Evolutionary conservation across 2,113 vertebrate genomes (phyloP).

Genomic region (Hydropotes inermis): DNA sequence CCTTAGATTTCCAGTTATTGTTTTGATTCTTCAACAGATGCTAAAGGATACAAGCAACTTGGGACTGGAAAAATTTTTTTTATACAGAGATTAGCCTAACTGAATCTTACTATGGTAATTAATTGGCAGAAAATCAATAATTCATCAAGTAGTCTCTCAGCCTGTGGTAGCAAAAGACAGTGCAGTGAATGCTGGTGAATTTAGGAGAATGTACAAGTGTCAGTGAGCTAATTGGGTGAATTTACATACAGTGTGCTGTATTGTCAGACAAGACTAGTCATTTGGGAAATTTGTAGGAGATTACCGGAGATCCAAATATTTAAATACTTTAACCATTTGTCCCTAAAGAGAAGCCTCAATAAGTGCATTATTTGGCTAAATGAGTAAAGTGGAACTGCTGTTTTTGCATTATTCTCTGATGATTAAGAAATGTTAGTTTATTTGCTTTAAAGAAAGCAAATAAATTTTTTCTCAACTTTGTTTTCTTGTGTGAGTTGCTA

Average conservation of each 20-base stretch:
- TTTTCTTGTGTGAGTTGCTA: neutral
- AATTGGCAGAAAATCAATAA: constrained; percentile 58
- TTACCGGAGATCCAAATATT: neutral
- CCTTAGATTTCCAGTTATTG: constrained; percentile 13
- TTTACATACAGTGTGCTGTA: neutral
- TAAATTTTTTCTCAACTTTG: neutral
- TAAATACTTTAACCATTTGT: neutral
- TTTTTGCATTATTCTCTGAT: neutral
- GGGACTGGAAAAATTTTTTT: neutral
- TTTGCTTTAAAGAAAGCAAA: neutral
- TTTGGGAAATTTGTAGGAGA: neutral
- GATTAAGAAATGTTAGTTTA: neutral
- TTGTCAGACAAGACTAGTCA: neutral
- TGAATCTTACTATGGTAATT: constrained; percentile 35
- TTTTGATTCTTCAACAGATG: neutral
- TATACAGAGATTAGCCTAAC: neutral
- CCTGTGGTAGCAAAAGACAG: neutral
- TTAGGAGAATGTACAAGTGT: neutral
- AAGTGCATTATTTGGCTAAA: neutral
- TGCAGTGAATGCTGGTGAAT: neutral
- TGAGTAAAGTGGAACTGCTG: neutral
- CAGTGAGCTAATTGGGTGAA: constrained; percentile 31
- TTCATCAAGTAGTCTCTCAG: constrained; percentile 54
- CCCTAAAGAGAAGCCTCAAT: neutral
- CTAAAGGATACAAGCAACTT: neutral